Percentiles rank a stretch among this genome's conserved stretches.
Evolutionary conservation across 2,797 vertebrate genomes (phyloP).

Genomic region (Clarias pachynema): DNA sequence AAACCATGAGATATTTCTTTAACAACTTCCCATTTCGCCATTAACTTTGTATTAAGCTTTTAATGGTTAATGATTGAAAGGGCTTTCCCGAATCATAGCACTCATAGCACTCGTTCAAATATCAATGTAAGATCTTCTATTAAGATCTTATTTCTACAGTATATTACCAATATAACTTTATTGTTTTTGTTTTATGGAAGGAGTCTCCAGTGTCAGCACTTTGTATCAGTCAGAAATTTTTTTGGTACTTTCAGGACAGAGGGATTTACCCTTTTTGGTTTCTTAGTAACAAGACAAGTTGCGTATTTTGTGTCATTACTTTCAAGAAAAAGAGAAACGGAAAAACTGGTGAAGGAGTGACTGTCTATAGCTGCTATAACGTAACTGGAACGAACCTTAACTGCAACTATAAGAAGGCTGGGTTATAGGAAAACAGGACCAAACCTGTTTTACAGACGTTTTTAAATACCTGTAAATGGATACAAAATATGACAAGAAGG

Average conservation of each 20-base stretch:
- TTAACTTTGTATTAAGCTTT: not conserved
- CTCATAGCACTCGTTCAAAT: not conserved
- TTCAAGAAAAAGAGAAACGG: not conserved
- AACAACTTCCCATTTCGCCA: not conserved
- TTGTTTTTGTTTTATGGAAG: not conserved
- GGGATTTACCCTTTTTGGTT: not conserved
- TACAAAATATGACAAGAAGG: not conserved
- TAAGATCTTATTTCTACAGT: not conserved
- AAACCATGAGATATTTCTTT: not conserved
- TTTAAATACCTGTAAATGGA: not conserved
- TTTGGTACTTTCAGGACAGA: not conserved
- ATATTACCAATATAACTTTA: not conserved
- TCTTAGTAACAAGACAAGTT: not conserved
- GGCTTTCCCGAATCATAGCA: too few species aligned
- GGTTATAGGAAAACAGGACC: not conserved
- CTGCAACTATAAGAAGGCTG: too few species aligned
- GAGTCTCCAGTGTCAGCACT: not conserved
- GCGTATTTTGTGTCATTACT: not conserved
- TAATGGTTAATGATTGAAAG: not conserved
- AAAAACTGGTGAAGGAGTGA: not conserved
- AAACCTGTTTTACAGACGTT: not conserved
- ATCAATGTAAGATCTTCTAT: not conserved
- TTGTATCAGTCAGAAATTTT: not conserved
- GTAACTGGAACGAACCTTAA: not conserved
- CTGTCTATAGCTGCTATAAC: conserved; percentile 8